These are phyloP conservation scores for Parochlus steinenii DNA, from an alignment of 2,888 invertebrate species.

Conservation along the genomic window DNA sequence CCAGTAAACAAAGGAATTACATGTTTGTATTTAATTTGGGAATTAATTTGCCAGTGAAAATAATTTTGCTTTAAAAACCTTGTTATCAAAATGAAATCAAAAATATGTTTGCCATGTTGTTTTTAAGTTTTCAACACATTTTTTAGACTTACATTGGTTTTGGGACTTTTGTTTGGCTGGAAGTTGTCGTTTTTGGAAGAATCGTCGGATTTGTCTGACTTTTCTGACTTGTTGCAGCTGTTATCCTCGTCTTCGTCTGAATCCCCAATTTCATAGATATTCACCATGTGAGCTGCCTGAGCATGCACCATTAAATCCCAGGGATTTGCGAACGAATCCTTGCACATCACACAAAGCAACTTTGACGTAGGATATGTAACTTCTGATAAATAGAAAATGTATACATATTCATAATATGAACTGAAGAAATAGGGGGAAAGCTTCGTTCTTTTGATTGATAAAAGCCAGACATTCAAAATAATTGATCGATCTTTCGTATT, in stretches of 20 bases:
- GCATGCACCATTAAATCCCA: slow-evolving; percentile 57
- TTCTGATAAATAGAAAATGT: too few relatives aligned
- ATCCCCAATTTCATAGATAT: slow-evolving; percentile 46
- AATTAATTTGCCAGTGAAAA: too few relatives aligned
- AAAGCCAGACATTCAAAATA: neutral
- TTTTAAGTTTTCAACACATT: too few relatives aligned
- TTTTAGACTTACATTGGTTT: slow-evolving; percentile 1
- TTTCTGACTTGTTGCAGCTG: slow-evolving; percentile 11
- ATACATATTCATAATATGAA: neutral
- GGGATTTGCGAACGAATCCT: slow-evolving; percentile 45
- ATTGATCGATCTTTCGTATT: neutral
- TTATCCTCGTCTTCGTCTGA: slow-evolving; percentile 17
- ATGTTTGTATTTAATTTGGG: too few relatives aligned
- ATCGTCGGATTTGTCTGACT: slow-evolving; percentile 11
- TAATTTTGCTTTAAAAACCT: too few relatives aligned
- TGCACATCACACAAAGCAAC: slow-evolving; percentile 46
- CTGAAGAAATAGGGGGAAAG: neutral
- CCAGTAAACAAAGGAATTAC: too few relatives aligned
- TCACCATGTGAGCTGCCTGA: slow-evolving; percentile 50
- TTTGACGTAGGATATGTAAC: slow-evolving; percentile 24
- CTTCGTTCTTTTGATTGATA: neutral
- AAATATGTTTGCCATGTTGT: too few relatives aligned
- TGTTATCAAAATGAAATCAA: too few relatives aligned
- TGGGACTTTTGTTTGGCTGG: neutral
- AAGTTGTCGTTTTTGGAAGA: slow-evolving; percentile 11